Evolutionary conservation across 2,797 vertebrate genomes (phyloP).

Genomic region (Catamblyrhynchus diadema): DNA sequence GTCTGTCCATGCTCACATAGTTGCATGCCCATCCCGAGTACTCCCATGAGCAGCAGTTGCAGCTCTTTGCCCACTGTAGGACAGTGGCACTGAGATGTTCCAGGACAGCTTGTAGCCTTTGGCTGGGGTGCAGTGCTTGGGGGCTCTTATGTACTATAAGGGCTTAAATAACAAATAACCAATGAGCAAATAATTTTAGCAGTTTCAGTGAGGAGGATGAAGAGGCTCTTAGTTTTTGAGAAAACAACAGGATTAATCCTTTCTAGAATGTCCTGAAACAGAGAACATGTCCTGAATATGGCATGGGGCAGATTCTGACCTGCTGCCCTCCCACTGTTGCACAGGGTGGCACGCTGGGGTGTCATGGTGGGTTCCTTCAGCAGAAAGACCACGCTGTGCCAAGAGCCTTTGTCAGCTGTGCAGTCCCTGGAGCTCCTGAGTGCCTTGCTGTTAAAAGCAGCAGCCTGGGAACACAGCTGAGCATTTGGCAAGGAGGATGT

Average conservation of each 20-base stretch:
- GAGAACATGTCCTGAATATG: not conserved
- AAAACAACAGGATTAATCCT: not conserved
- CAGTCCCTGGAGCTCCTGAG: not conserved
- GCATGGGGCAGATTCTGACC: not conserved
- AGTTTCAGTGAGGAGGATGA: not conserved
- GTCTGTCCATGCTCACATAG: not conserved
- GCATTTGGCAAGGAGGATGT: not conserved
- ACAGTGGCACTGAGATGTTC: not conserved
- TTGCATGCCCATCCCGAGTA: not conserved
- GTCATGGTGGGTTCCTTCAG: not conserved
- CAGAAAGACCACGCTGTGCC: not conserved
- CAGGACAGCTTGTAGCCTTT: not conserved
- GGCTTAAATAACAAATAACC: not conserved
- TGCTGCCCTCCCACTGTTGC: not conserved
- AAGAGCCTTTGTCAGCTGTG: not conserved
- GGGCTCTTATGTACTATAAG: not conserved
- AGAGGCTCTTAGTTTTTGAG: not conserved
- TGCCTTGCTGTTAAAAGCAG: not conserved
- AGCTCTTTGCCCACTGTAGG: not conserved
- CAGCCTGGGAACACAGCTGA: not conserved
- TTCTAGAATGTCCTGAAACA: not conserved
- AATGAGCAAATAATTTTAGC: not conserved
- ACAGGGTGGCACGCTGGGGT: not conserved
- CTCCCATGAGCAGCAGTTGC: not conserved
- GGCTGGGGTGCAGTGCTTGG: not conserved